Percentiles rank a stretch among this genome's conserved stretches.
Conservation (phyloP, 2,797 vertebrate genomes). For the Gallinago stenura region DNA sequence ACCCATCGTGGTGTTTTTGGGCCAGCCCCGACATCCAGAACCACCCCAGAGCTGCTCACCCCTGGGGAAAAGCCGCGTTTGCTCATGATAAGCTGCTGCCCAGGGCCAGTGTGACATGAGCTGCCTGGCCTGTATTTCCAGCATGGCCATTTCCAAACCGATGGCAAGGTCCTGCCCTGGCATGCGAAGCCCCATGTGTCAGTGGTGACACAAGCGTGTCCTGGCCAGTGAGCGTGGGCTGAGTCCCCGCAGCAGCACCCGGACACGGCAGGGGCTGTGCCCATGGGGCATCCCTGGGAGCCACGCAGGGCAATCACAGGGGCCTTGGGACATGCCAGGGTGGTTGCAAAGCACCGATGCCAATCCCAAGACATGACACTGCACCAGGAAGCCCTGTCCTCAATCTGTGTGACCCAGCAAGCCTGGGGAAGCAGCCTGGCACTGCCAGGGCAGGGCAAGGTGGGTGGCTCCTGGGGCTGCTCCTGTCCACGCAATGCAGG, state of each 20-base stretch:
- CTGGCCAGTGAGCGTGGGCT: fast-evolving
- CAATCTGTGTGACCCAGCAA: neutral
- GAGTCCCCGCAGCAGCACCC: neutral
- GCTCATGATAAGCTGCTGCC: neutral
- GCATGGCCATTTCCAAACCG: neutral
- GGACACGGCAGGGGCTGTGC: neutral
- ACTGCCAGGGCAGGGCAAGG: neutral
- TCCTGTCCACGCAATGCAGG: fast-evolving
- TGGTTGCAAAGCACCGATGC: fast-evolving
- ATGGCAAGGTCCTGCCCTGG: neutral
- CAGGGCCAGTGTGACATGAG: neutral
- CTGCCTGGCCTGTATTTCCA: neutral
- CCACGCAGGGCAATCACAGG: neutral
- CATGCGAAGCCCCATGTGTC: fast-evolving
- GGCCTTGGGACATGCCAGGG: neutral
- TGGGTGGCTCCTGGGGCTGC: neutral
- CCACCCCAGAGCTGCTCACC: neutral
- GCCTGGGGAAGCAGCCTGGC: neutral
- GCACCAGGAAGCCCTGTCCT: neutral
- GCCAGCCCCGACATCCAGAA: too few relatives aligned
- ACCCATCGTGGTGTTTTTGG: neutral
- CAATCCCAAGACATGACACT: neutral
- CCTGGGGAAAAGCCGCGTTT: fast-evolving
- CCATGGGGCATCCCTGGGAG: neutral
- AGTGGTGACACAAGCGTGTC: neutral